These are phyloP conservation scores for Gastrophysa polygoni DNA, from an alignment of 2,888 invertebrate genomes.

Conservation along the genomic window DNA sequence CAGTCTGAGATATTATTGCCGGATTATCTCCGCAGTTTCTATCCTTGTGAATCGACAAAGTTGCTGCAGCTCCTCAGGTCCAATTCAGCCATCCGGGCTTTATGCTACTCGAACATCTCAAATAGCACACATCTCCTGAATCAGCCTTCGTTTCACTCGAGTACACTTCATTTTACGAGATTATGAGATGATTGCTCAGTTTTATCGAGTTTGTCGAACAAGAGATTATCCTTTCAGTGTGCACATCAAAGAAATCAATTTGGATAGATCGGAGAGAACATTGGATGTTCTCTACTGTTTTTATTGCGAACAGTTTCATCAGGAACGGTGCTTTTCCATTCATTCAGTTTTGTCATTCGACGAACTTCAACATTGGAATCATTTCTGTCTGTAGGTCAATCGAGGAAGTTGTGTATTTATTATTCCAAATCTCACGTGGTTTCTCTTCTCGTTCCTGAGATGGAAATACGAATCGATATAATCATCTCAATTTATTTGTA, in stretches of 20 bases:
- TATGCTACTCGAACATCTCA: conserved; percentile 14
- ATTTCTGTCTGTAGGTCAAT: no score
- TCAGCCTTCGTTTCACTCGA: conserved; percentile 8
- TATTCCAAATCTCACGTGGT: no score
- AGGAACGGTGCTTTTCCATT: background rate
- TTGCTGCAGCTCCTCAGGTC: conserved; percentile 5
- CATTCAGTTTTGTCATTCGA: background rate
- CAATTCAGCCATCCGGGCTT: background rate
- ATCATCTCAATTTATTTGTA: no score
- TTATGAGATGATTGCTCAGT: conserved; percentile 12
- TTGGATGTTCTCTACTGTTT: background rate
- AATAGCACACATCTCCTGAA: conserved; percentile 14
- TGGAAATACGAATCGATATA: no score
- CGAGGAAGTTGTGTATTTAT: no score
- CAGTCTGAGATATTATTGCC: conserved; percentile 3
- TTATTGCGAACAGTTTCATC: no score
- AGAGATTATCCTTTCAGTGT: background rate
- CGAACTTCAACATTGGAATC: no score
- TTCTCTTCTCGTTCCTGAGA: no score
- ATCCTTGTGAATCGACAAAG: conserved; percentile 6
- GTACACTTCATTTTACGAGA: conserved; percentile 13
- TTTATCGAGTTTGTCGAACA: conserved; percentile 9
- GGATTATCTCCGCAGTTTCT: conserved; percentile 10
- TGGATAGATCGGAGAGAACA: background rate
- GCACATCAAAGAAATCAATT: background rate